Evolutionary conservation across 2,797 vertebrate genomes (phyloP).

Genomic region (Sebastes paucispinis): DNA sequence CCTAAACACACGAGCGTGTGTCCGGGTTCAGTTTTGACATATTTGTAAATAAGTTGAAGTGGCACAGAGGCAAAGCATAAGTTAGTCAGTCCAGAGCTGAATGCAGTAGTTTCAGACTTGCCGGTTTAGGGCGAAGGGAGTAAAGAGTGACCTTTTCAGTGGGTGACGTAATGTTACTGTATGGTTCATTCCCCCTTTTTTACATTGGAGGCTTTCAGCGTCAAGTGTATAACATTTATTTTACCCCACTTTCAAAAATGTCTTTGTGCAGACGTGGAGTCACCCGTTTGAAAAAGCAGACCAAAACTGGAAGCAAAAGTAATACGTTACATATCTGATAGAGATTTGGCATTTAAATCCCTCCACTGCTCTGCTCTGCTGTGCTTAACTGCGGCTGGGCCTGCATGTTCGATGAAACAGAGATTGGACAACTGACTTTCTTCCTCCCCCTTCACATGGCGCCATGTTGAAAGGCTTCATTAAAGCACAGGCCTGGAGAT

Average conservation of each 20-base stretch:
- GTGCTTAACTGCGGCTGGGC: slow-evolving; percentile 29
- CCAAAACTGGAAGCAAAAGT: background rate
- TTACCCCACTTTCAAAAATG: slow-evolving; percentile 13
- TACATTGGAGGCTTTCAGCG: background rate
- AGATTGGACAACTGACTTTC: slow-evolving; percentile 54
- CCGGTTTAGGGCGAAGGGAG: background rate
- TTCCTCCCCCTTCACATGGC: slow-evolving; percentile 36
- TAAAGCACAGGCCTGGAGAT: slow-evolving; percentile 72
- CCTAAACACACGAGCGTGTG: background rate
- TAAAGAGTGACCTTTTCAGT: slow-evolving; percentile 38
- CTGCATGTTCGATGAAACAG: slow-evolving; percentile 69
- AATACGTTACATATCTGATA: slow-evolving; percentile 46
- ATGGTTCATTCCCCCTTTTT: background rate
- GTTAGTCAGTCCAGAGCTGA: background rate
- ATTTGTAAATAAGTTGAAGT: background rate
- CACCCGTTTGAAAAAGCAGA: slow-evolving; percentile 3
- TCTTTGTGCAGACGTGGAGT: background rate
- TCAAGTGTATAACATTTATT: slow-evolving; percentile 36
- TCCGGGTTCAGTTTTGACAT: background rate
- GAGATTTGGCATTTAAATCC: slow-evolving; percentile 61
- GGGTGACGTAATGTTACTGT: background rate
- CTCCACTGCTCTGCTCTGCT: slow-evolving; percentile 20
- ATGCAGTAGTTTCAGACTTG: slow-evolving; percentile 5
- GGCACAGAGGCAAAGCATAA: background rate
- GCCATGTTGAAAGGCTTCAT: slow-evolving; percentile 74